Conservation (phyloP, 2,888 invertebrate species). For the Electrophaes corylata region DNA sequence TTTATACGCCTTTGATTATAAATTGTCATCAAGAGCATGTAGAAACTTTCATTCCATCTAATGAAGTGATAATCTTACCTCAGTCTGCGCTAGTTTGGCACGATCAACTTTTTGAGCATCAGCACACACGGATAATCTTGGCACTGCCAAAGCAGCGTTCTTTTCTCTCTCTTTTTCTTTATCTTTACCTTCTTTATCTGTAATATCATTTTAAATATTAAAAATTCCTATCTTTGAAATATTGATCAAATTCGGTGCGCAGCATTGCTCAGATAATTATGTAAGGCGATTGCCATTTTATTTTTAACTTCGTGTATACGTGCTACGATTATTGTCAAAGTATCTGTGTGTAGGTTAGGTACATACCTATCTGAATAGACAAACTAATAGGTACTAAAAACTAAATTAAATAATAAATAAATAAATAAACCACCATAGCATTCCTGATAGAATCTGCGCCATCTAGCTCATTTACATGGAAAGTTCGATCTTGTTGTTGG, state of each 20-base stretch:
- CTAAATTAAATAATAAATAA: too few species aligned
- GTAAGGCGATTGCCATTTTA: not conserved
- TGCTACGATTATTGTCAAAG: too few species aligned
- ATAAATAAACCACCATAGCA: too few species aligned
- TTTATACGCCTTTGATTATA: not conserved
- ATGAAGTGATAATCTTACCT: constrained; percentile 80
- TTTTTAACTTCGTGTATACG: not conserved
- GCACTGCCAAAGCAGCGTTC: constrained; percentile 90
- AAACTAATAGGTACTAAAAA: too few species aligned
- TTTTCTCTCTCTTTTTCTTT: constrained; percentile 92
- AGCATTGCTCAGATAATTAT: constrained; percentile 11
- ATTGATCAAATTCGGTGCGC: not conserved
- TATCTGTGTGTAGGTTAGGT: not conserved
- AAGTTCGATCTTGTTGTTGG: too few species aligned
- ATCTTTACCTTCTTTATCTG: constrained; percentile 92
- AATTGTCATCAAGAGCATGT: too few species aligned
- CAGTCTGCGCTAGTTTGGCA: constrained; percentile 95
- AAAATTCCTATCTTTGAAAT: not conserved
- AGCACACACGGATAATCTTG: constrained; percentile 95
- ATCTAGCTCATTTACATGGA: not conserved
- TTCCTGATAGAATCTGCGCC: not conserved
- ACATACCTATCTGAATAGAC: too few species aligned
- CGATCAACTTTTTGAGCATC: constrained; percentile 97
- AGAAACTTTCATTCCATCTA: not conserved
- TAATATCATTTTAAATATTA: constrained; percentile 9